phyloP scores from a whole-genome alignment of 2,888 invertebrate genomes.

The Phengaris alcon region DNA sequence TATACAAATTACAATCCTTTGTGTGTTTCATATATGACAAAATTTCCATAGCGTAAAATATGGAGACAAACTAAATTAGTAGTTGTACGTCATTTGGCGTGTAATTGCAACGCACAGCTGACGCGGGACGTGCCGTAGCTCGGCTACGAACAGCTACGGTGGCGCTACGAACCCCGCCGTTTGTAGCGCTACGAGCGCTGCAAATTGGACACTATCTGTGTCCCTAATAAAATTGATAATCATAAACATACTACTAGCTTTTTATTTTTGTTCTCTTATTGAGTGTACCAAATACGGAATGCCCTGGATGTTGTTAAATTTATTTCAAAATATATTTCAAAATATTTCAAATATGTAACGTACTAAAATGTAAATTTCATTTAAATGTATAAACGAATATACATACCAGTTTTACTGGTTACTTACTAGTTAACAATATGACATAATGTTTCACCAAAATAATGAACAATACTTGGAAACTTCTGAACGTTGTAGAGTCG shows the following conservation, averaged over 20 bases:
- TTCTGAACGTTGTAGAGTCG: slow-evolving; percentile 24
- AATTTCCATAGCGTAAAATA: slow-evolving; percentile 39
- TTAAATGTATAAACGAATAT: neutral
- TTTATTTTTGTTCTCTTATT: slow-evolving; percentile 4
- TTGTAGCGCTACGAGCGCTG: slow-evolving; percentile 26
- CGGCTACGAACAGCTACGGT: slow-evolving; percentile 39
- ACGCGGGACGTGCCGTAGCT: slow-evolving; percentile 46
- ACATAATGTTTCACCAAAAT: neutral
- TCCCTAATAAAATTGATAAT: slow-evolving; percentile 26
- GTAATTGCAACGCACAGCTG: slow-evolving; percentile 67
- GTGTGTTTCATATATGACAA: slow-evolving; percentile 17
- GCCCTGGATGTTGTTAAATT: neutral
- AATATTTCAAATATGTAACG: neutral
- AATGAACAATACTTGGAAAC: slow-evolving; percentile 2
- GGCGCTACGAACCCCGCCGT: slow-evolving; percentile 37
- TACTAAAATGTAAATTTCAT: neutral
- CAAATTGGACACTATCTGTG: slow-evolving; percentile 22
- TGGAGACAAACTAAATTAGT: slow-evolving; percentile 52
- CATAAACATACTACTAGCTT: neutral
- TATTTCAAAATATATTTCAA: neutral
- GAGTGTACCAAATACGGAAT: neutral
- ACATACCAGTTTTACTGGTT: too few relatives aligned
- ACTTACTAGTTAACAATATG: too few relatives aligned
- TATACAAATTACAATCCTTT: slow-evolving; percentile 2
- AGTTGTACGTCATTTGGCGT: slow-evolving; percentile 57